phyloP scores from a whole-genome alignment of 2,888 invertebrate genomes.

The Temnothorax unifasciatus region DNA sequence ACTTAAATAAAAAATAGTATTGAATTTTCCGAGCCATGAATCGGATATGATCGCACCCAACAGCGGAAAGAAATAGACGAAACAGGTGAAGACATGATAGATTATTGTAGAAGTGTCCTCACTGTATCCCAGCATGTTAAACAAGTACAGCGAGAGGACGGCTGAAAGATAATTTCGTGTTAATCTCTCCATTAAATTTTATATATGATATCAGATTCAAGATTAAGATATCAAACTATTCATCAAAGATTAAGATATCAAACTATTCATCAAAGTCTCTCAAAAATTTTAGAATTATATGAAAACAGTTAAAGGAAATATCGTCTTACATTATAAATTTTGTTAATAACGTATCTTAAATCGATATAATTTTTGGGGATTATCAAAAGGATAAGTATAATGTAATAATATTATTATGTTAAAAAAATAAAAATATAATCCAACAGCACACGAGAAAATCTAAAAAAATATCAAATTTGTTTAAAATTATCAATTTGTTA shows the following conservation, averaged over 20 bases:
- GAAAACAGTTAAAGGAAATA: neutral
- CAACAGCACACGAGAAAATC: neutral
- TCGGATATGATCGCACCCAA: slow-evolving; percentile 98
- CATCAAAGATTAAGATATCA: too few species aligned
- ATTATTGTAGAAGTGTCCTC: slow-evolving; percentile 93
- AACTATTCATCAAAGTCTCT: neutral
- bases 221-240: neutral
- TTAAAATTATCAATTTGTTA: slow-evolving; percentile 8
- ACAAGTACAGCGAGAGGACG: slow-evolving; percentile 96
- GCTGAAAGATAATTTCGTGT: slow-evolving; percentile 88
- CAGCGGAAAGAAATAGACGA: slow-evolving; percentile 96
- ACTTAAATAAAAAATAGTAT: slow-evolving; percentile 96
- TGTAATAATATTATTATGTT: neutral
- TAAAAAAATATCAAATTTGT: neutral
- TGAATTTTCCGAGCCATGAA: slow-evolving; percentile 96
- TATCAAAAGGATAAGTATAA: neutral
- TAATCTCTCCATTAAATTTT: neutral
- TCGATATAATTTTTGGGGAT: neutral
- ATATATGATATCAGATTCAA: slow-evolving; percentile 2
- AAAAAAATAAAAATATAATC: slow-evolving; percentile 5
- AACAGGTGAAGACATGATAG: slow-evolving; percentile 95
- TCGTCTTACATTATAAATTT: neutral
- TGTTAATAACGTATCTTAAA: neutral
- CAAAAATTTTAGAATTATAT: neutral
- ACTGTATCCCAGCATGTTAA: slow-evolving; percentile 91